Evolutionary conservation across 2,888 invertebrate genomes (phyloP).

Genomic region (Macrophya annulata): DNA sequence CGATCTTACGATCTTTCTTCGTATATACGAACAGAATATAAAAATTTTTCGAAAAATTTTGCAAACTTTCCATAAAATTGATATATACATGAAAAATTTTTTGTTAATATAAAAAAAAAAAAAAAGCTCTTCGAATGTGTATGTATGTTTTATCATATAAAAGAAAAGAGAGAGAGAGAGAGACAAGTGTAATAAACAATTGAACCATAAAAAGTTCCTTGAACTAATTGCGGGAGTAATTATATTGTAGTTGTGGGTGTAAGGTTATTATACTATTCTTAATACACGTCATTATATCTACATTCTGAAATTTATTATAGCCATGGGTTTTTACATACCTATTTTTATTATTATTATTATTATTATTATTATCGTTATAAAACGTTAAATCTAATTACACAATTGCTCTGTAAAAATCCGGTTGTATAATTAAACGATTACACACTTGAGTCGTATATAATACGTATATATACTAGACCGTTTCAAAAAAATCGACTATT

Average conservation of each 20-base stretch:
- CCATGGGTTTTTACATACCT: too few species aligned
- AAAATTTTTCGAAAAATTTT: too few species aligned
- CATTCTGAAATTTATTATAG: neutral
- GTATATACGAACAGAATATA: neutral
- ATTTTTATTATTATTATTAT: too few species aligned
- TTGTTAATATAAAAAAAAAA: too few species aligned
- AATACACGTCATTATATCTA: conserved; percentile 9
- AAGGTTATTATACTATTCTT: neutral
- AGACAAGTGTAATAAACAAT: conserved; percentile 22
- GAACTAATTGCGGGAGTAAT: conserved; percentile 48
- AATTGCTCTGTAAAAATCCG: conserved; percentile 59
- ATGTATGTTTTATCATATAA: neutral
- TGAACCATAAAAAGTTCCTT: conserved; percentile 25
- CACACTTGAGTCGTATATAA: neutral
- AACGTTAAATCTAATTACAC: conserved; percentile 67
- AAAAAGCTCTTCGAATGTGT: too few species aligned
- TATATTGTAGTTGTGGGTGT: neutral
- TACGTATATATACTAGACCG: too few species aligned
- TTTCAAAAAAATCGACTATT: too few species aligned
- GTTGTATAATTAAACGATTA: neutral
- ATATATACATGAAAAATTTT: too few species aligned
- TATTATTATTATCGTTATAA: conserved; percentile 46
- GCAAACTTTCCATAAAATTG: too few species aligned
- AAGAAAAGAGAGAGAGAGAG: too few species aligned
- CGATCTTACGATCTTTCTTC: too few species aligned